Evolutionary conservation across 1,140 invertebrate species (phyloP).

Genomic region (Ips typographus): DNA sequence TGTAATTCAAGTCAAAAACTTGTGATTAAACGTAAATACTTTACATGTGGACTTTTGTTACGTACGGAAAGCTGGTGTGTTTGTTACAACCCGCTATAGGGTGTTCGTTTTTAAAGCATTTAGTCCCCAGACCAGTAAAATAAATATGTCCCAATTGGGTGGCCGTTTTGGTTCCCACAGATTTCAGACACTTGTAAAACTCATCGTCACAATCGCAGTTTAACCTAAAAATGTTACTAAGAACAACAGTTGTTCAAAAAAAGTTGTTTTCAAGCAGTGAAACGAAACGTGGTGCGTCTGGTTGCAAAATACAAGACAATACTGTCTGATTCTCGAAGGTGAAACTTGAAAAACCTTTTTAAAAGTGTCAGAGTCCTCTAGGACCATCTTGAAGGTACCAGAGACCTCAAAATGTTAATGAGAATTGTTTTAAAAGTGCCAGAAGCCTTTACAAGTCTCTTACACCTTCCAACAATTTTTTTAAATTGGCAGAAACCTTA

Average conservation of each 20-base stretch:
- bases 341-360: too few species aligned
- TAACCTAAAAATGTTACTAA: conserved; percentile 53
- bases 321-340: too few species aligned
- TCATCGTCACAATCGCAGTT: conserved; percentile 68
- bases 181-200: conserved; percentile 66
- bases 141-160: conserved; percentile 65
- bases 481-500: too few species aligned
- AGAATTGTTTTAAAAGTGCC: too few species aligned
- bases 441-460: too few species aligned
- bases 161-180: conserved; percentile 54
- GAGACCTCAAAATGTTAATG: too few species aligned
- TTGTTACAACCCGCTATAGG: conserved; percentile 62
- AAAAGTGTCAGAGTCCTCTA: too few species aligned
- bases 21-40: background rate
- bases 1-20: too few species aligned
- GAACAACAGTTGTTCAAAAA: background rate
- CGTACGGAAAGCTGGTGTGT: conserved; percentile 42
- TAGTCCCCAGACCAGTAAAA: conserved; percentile 64
- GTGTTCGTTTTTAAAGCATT: conserved; percentile 69
- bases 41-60: background rate
- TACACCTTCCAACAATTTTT: too few species aligned
- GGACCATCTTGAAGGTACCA: too few species aligned
- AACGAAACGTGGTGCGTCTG: too few species aligned
- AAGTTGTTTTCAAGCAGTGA: background rate
- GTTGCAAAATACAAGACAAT: too few species aligned